phyloP scores from a whole-genome alignment of 2,888 invertebrate genomes.

The Falcaria lacertinaria region DNA sequence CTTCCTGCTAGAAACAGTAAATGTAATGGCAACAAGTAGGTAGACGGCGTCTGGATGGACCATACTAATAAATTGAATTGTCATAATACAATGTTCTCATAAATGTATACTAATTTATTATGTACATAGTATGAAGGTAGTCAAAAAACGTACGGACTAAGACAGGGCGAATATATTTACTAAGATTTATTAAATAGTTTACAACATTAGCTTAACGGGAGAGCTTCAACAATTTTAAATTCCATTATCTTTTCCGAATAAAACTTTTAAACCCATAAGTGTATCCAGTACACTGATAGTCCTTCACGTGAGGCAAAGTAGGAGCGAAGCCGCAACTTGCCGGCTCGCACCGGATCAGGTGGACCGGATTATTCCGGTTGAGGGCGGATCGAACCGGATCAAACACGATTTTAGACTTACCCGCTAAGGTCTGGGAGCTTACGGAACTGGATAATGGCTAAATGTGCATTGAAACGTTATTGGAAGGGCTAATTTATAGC shows the following conservation, averaged over 20 bases:
- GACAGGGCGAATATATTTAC: too few species aligned
- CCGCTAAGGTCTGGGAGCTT: conserved; percentile 49
- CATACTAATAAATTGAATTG: too few species aligned
- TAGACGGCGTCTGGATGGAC: too few species aligned
- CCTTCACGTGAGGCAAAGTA: conserved; percentile 21
- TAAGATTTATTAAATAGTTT: too few species aligned
- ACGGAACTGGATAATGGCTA: conserved; percentile 44
- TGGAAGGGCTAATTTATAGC: not conserved
- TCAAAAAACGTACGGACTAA: too few species aligned
- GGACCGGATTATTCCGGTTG: conserved; percentile 72
- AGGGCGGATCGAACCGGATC: conserved; percentile 64
- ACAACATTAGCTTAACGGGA: too few species aligned
- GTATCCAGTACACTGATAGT: conserved; percentile 1
- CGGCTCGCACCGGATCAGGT: conserved; percentile 69
- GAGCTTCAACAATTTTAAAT: not conserved
- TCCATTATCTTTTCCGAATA: not conserved
- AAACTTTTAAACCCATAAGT: conserved; percentile 16
- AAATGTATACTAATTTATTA: too few species aligned
- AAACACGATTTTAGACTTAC: conserved; percentile 72
- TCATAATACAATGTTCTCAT: too few species aligned
- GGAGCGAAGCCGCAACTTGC: conserved; percentile 52
- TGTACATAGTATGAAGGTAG: too few species aligned
- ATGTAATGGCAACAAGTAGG: too few species aligned
- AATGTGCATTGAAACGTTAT: conserved; percentile 36
- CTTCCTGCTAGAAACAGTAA: too few species aligned